phyloP scores from a whole-genome alignment of 1,140 invertebrate genomes.

The Drosophila ironensis region DNA sequence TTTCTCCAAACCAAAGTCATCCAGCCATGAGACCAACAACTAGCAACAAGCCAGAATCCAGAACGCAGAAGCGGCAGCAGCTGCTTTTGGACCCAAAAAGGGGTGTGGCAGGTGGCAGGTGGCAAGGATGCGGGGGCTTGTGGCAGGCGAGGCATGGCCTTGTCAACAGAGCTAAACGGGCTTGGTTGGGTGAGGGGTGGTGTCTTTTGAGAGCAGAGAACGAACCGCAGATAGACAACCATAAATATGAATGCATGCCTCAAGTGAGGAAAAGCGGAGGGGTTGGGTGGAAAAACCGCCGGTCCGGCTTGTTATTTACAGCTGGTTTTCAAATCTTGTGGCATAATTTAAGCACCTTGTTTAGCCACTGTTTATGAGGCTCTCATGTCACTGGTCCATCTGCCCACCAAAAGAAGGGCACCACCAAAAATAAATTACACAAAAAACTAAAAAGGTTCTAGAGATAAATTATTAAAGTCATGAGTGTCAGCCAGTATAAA shows the following conservation, averaged over 20 bases:
- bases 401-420: conserved; percentile 31
- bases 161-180: conserved; percentile 30
- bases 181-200: not conserved
- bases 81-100: not conserved
- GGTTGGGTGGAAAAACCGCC: not conserved
- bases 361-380: conserved; percentile 79
- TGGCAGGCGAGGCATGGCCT: conserved; percentile 65
- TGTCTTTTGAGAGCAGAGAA: not conserved
- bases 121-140: conserved; percentile 57
- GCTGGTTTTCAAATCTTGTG: conserved; percentile 73
- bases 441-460: not conserved
- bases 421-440: not conserved
- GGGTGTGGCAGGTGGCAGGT: not conserved
- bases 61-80: too few species aligned
- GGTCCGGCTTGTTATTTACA: conserved; percentile 72
- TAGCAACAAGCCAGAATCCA: conserved; percentile 56
- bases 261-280: not conserved
- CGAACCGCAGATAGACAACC: conserved; percentile 47
- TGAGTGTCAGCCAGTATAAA: too few species aligned
- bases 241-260: conserved; percentile 70
- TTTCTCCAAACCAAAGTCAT: conserved; percentile 75
- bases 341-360: conserved; percentile 80
- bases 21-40: conserved; percentile 75
- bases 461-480: not conserved
- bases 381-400: conserved; percentile 68